These are phyloP conservation scores for Parauchenoglanis ngamensis DNA, from an alignment of 2,797 vertebrate genomes.

Conservation along the genomic window DNA sequence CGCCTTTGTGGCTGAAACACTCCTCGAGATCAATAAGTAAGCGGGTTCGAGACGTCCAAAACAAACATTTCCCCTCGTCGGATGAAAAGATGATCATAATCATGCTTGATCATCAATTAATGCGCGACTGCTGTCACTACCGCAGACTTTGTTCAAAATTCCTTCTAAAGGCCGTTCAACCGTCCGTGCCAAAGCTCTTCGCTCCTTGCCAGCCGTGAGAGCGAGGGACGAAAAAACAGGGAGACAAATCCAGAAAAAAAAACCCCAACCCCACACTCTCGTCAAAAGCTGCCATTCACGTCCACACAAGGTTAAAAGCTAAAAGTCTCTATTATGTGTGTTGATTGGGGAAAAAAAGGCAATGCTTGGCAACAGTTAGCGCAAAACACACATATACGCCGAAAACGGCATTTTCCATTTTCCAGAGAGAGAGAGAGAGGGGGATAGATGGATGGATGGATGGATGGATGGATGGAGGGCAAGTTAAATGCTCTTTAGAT, in stretches of 20 bases:
- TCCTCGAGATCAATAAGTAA: slow-evolving; percentile 21
- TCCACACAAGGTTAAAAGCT: slow-evolving; percentile 74
- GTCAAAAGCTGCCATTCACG: slow-evolving; percentile 69
- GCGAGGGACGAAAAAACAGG: neutral
- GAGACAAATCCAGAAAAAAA: slow-evolving; percentile 20
- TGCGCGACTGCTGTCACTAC: slow-evolving; percentile 56
- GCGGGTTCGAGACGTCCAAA: slow-evolving; percentile 7
- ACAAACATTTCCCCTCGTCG: slow-evolving; percentile 57
- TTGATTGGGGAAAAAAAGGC: slow-evolving; percentile 67
- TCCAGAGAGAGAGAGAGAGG: slow-evolving; percentile 21
- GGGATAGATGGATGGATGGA: neutral
- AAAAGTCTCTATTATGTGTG: slow-evolving; percentile 77
- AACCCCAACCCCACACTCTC: slow-evolving; percentile 57
- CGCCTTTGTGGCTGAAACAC: slow-evolving; percentile 38
- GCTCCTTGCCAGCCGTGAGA: slow-evolving; percentile 24
- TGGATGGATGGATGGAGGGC: neutral
- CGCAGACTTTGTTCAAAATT: slow-evolving; percentile 64
- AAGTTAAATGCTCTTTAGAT: slow-evolving; percentile 50
- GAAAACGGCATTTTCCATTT: slow-evolving; percentile 47
- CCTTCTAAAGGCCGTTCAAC: slow-evolving; percentile 75
- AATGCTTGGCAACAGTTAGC: slow-evolving; percentile 74
- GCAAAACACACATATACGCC: slow-evolving; percentile 43
- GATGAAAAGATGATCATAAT: slow-evolving; percentile 73
- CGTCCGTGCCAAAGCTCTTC: slow-evolving; percentile 30
- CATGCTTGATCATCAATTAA: slow-evolving; percentile 79